phyloP scores from a whole-genome alignment of 2,888 invertebrate species.

The Apamea crenata region DNA sequence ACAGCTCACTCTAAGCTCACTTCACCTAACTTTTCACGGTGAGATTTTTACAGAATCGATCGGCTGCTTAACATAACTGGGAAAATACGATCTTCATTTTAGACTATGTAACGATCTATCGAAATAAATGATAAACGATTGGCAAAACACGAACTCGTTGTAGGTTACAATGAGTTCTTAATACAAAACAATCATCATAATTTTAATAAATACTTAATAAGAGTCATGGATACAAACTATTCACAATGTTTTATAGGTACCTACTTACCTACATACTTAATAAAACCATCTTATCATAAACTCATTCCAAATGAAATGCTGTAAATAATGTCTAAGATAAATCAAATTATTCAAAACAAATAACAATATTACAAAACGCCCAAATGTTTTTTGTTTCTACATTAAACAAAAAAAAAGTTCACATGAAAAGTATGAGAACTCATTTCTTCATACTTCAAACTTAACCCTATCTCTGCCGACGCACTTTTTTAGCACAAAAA shows the following conservation, averaged over 20 bases:
- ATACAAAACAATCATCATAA: background rate
- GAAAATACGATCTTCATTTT: no score
- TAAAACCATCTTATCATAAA: background rate
- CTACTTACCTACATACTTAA: background rate
- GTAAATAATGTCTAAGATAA: background rate
- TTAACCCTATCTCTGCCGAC: conserved; percentile 68
- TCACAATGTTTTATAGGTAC: background rate
- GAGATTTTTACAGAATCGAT: no score
- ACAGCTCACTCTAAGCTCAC: no score
- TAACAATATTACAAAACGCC: conserved; percentile 5
- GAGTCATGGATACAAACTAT: background rate
- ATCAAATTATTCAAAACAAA: conserved; percentile 21
- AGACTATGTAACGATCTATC: background rate
- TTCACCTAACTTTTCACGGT: no score
- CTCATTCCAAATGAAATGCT: background rate
- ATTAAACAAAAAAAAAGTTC: conserved; percentile 44
- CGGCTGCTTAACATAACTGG: no score
- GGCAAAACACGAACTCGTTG: background rate
- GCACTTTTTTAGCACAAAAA: conserved; percentile 73
- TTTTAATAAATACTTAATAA: background rate
- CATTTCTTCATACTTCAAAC: conserved; percentile 58
- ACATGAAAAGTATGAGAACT: conserved; percentile 68
- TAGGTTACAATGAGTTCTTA: background rate
- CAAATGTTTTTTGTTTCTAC: conserved; percentile 17
- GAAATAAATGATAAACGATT: background rate